Percentiles rank a stretch among this genome's conserved stretches.
Evolutionary conservation across 2,888 invertebrate genomes (phyloP).

Genomic region (Bombylius major): DNA sequence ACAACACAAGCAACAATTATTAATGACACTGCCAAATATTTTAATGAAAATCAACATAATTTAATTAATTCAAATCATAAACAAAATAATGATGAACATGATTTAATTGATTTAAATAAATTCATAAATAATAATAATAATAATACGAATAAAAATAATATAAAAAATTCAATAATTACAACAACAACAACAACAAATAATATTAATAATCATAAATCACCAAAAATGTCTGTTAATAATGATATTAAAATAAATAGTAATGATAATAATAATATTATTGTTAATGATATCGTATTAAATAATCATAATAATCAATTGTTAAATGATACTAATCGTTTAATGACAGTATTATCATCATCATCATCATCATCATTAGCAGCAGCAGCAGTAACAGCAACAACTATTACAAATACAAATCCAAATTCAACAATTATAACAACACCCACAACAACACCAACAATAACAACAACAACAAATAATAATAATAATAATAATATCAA

Average conservation of each 20-base stretch:
- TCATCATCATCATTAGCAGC: too few species aligned
- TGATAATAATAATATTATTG: too few species aligned
- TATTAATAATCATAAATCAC: too few species aligned
- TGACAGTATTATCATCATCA: too few species aligned
- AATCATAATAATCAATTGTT: too few species aligned
- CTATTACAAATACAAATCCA: too few species aligned
- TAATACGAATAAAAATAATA: background rate
- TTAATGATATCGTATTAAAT: too few species aligned
- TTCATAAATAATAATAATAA: conserved; percentile 1
- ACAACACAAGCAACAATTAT: conserved; percentile 7
- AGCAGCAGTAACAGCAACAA: background rate
- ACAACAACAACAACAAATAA: background rate
- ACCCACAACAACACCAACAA: too few species aligned
- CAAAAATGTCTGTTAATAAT: too few species aligned
- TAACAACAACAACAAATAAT: background rate
- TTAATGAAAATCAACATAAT: conserved; percentile 12
- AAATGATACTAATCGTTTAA: too few species aligned
- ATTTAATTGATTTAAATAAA: conserved; percentile 15
- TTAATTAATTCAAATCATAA: conserved; percentile 3
- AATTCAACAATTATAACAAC: too few species aligned
- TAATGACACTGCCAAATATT: conserved; percentile 19
- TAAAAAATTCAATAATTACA: background rate
- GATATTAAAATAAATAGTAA: too few species aligned
- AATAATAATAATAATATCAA: conserved; percentile 1
- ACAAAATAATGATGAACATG: conserved; percentile 3